Evolutionary conservation across 2,113 vertebrate species (phyloP).

Genomic region (Lepus europaeus): DNA sequence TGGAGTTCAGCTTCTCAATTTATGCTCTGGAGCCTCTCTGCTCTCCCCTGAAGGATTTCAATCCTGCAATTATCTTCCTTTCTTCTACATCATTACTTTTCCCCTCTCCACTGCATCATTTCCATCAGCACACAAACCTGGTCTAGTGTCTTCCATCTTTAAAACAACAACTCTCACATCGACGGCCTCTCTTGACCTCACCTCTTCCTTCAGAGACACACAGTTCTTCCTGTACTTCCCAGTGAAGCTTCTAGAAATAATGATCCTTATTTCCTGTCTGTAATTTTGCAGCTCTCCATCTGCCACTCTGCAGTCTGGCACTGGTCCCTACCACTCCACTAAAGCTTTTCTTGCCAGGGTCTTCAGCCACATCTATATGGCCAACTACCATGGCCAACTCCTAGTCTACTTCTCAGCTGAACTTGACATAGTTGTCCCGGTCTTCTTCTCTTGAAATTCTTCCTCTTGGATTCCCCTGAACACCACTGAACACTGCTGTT

Average conservation of each 20-base stretch:
- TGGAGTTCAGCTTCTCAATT: constrained; percentile 42
- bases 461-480: not conserved
- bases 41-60: constrained; percentile 13
- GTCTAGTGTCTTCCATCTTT: not conserved
- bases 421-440: not conserved
- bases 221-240: not conserved
- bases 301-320: not conserved
- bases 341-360: not conserved
- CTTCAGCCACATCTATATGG: not conserved
- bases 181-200: not conserved
- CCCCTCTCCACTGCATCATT: not conserved
- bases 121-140: not conserved
- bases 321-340: not conserved
- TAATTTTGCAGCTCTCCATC: not conserved
- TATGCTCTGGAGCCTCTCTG: not conserved
- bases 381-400: not conserved
- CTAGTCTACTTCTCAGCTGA: not conserved
- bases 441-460: constrained; percentile 10
- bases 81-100: constrained; percentile 18
- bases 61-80: constrained; percentile 35
- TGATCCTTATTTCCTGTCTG: constrained; percentile 13
- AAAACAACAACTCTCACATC: constrained; percentile 20
- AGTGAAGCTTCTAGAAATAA: constrained; percentile 5
- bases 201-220: not conserved
- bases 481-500: not conserved